A percentile compares a stretch with the other conserved stretches of the same genome.
These are phyloP conservation scores for Drosophila kohkoa DNA, from an alignment of 1,140 invertebrate genomes.

Conservation along the genomic window DNA sequence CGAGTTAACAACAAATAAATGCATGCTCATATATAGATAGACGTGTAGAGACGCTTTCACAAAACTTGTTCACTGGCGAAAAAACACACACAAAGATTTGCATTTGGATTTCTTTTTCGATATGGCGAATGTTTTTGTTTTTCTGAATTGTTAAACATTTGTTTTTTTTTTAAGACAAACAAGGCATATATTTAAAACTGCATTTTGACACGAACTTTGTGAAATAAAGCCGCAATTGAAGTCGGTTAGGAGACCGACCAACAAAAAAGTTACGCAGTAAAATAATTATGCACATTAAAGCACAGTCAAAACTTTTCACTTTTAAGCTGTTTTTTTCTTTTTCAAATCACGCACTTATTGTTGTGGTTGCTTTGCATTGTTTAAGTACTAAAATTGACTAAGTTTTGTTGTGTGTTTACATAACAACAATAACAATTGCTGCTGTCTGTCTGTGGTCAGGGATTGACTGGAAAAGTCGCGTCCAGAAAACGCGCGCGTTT, in stretches of 20 bases:
- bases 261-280: conserved; percentile 58
- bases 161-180: conserved; percentile 30
- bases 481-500: conserved; percentile 19
- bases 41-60: conserved; percentile 52
- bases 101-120: conserved; percentile 43
- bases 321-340: conserved; percentile 44
- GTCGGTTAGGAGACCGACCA: neutral
- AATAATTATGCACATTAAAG: conserved; percentile 71
- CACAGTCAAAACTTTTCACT: conserved; percentile 63
- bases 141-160: conserved; percentile 38
- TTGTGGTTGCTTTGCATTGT: conserved; percentile 49
- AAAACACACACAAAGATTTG: conserved; percentile 23
- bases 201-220: conserved; percentile 69
- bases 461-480: conserved; percentile 4
- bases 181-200: conserved; percentile 49
- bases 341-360: conserved; percentile 70
- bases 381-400: conserved; percentile 40
- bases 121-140: neutral
- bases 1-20: conserved; percentile 61
- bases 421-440: conserved; percentile 36
- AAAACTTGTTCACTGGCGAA: conserved; percentile 42
- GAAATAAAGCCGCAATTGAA: neutral
- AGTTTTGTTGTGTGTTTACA: conserved; percentile 39
- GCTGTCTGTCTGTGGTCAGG: conserved; percentile 62
- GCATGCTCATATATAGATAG: conserved; percentile 44